These are phyloP conservation scores for Heliconius nattereri DNA, from an alignment of 1,140 invertebrate species.

Conservation along the genomic window DNA sequence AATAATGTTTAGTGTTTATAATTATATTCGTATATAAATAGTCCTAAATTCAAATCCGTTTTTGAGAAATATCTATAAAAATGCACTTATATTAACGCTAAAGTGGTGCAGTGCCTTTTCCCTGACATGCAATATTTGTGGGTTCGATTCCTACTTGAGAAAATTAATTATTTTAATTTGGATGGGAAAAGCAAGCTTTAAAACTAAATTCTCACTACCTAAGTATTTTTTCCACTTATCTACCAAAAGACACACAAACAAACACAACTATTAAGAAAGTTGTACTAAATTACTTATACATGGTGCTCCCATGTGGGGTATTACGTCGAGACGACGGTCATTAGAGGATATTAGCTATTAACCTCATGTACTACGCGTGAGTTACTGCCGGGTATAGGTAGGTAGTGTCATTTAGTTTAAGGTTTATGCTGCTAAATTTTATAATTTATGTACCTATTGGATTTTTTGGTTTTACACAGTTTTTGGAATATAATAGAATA, in stretches of 20 bases:
- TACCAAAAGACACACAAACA: slow-evolving; percentile 24
- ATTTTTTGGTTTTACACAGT: too few relatives aligned
- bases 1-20: too few relatives aligned
- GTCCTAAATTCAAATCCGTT: too few relatives aligned
- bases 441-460: too few relatives aligned
- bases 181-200: not conserved
- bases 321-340: slow-evolving; percentile 75
- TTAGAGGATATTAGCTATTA: slow-evolving; percentile 79
- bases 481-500: too few relatives aligned
- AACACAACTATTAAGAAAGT: slow-evolving; percentile 49
- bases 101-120: too few relatives aligned
- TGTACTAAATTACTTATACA: slow-evolving; percentile 55
- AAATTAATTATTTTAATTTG: not conserved
- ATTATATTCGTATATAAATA: too few relatives aligned
- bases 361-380: slow-evolving; percentile 52
- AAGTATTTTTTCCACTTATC: not conserved
- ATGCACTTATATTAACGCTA: too few relatives aligned
- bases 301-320: slow-evolving; percentile 68
- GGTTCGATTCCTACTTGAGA: too few relatives aligned
- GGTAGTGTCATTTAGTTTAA: not conserved
- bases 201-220: too few relatives aligned
- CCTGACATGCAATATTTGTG: too few relatives aligned
- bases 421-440: not conserved
- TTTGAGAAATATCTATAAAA: too few relatives aligned
- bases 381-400: slow-evolving; percentile 22